These are phyloP conservation scores for Anas georgica DNA, from an alignment of 2,797 vertebrate genomes.

Conservation along the genomic window DNA sequence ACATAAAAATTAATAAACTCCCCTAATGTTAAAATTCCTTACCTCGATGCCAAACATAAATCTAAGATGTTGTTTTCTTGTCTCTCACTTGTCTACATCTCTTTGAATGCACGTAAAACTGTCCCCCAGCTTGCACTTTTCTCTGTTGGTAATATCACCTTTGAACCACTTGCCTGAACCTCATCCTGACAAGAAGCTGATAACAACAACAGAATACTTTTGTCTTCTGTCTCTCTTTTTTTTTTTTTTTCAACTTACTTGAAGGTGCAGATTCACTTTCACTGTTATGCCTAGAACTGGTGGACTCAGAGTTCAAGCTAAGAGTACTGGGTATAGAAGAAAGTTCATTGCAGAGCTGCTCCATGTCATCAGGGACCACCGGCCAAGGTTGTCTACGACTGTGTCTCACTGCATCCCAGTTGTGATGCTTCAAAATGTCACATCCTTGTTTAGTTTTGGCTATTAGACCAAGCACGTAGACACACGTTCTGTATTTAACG, in stretches of 20 bases:
- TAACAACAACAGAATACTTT: background rate
- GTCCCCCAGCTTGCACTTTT: background rate
- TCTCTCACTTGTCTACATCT: background rate
- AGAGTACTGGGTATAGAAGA: constrained; percentile 95
- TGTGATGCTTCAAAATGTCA: constrained; percentile 92
- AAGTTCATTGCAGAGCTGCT: constrained; percentile 90
- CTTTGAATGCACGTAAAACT: background rate
- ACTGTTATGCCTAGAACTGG: constrained; percentile 96
- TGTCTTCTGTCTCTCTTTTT: background rate
- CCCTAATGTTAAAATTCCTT: background rate
- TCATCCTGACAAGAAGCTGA: background rate
- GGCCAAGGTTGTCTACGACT: constrained; percentile 95
- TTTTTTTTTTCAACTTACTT: constrained; percentile 73
- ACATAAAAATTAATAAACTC: background rate
- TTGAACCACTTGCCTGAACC: background rate
- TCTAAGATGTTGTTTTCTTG: background rate
- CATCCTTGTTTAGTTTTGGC: constrained; percentile 97
- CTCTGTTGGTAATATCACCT: background rate
- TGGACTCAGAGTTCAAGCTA: constrained; percentile 96
- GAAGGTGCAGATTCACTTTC: constrained; percentile 95
- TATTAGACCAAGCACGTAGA: constrained; percentile 91
- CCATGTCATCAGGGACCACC: constrained; percentile 94
- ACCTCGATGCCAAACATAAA: background rate
- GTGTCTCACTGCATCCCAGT: constrained; percentile 95
- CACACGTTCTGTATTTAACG: constrained; percentile 80